Evolutionary conservation across 2,113 vertebrate species (phyloP), one percentile per base, ranked within the genome.

Genomic region (Grantiella picta): DNA sequence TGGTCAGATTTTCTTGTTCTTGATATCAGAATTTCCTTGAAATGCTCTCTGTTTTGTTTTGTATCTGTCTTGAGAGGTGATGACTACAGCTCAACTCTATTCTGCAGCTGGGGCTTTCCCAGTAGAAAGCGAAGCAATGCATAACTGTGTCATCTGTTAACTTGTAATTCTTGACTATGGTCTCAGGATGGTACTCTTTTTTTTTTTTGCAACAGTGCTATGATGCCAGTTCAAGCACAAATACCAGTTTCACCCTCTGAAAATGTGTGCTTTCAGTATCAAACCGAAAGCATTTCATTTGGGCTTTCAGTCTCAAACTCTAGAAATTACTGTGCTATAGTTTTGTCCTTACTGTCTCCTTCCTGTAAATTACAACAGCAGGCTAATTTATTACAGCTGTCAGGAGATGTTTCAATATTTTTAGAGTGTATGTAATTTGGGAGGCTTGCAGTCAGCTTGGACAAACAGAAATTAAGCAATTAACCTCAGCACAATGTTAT

Each of bases 391-490:
- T 81, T 63, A 66, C 68, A 75, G 69, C 65, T 63, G 20, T 73
- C 36, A 80, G 68, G 72, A 94, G 76, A 86, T 5, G 15, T 86
- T 88, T 77, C 68, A 90, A 0, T 77, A 28, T 68, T 96, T 86
- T 89, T 28, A 83, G 86, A 47, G 72, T 86, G 85, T 82, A 83
- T 81, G 50, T 73, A 69, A 77, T 94, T 78, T 94, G 73, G 44
- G 76, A 95, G 64, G 64, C 12, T 53, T 86, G 65, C 72, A 94
- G 10, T 95, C 72, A 82, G 22, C 60, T 88, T 94, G 45, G 20
- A 75, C 90, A 89, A 94, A 93, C 64, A 95, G 24, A 69, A 92
- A 44, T 92, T 72, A 75, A 81, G 33, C 72, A 82, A 44, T 91
- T 88, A 93, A 78, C 72, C 60, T 78, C 47, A 71, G 49, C 21